phyloP scores from a whole-genome alignment of 2,113 vertebrate genomes.

The Eublepharis macularius region DNA sequence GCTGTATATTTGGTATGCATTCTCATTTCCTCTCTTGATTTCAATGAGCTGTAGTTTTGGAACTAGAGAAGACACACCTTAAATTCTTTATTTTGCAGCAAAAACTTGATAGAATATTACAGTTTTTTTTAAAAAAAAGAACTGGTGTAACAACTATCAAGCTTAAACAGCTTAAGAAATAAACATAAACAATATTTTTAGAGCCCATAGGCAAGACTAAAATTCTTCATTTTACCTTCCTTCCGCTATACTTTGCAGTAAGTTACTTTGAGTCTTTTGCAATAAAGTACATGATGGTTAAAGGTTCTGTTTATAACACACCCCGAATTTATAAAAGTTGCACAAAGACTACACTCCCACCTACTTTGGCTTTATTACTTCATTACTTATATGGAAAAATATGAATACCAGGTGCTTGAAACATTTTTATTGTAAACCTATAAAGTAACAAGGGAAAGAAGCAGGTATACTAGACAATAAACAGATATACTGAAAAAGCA shows the following conservation, averaged over 20 bases:
- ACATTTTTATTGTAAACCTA: not conserved
- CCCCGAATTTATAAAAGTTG: constrained; percentile 51
- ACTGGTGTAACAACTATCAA: not conserved
- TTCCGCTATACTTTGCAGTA: not conserved
- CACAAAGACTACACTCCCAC: constrained; percentile 43
- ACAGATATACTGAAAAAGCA: not conserved
- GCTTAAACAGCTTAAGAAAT: not conserved
- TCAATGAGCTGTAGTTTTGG: too few species aligned
- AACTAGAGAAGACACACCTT: not conserved
- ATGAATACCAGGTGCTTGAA: not conserved
- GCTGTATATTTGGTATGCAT: not conserved
- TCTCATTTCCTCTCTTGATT: not conserved
- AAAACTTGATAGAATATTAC: constrained; percentile 3
- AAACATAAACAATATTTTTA: constrained; percentile 19
- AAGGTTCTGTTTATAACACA: constrained; percentile 50
- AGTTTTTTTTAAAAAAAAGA: too few species aligned
- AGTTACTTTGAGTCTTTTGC: constrained; percentile 21
- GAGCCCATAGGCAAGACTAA: constrained; percentile 33
- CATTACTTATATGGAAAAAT: constrained; percentile 46
- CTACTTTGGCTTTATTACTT: constrained; percentile 54
- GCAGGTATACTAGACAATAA: not conserved
- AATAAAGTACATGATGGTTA: constrained; percentile 15
- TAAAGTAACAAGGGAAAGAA: not conserved
- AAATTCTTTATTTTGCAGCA: not conserved
- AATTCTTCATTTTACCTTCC: not conserved